phyloP scores from a whole-genome alignment of 2,888 invertebrate species.

The Nomada flava region DNA sequence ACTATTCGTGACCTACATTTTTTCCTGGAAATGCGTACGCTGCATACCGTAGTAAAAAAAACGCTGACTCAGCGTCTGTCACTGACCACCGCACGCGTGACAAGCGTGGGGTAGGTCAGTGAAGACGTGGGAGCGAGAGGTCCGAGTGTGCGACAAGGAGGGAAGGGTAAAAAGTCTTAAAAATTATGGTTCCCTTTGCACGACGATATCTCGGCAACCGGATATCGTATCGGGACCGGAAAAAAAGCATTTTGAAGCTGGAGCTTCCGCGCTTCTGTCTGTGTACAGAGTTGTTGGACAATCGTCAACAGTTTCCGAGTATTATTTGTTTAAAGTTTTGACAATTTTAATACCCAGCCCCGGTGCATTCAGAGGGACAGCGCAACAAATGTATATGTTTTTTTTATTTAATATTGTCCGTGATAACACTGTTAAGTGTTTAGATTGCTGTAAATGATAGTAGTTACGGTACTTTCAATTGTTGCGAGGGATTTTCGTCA shows the following conservation, averaged over 20 bases:
- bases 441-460: not conserved
- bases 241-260: not conserved
- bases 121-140: not conserved
- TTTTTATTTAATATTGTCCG: not conserved
- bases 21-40: slow-evolving; percentile 6
- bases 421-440: not conserved
- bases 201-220: slow-evolving; percentile 12
- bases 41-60: slow-evolving; percentile 16
- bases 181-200: not conserved
- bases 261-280: not conserved
- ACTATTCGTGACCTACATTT: slow-evolving; percentile 4
- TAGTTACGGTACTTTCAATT: not conserved
- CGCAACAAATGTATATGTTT: not conserved
- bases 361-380: not conserved
- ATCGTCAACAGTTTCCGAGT: not conserved
- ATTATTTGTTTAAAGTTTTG: not conserved
- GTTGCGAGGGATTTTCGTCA: not conserved
- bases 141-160: not conserved
- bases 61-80: slow-evolving; percentile 1
- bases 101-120: not conserved
- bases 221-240: not conserved
- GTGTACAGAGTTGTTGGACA: not conserved
- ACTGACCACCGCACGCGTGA: not conserved
- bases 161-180: not conserved
- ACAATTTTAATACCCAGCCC: not conserved